phyloP scores from a whole-genome alignment of 2,113 vertebrate species.

The Tylochromis polylepis region DNA sequence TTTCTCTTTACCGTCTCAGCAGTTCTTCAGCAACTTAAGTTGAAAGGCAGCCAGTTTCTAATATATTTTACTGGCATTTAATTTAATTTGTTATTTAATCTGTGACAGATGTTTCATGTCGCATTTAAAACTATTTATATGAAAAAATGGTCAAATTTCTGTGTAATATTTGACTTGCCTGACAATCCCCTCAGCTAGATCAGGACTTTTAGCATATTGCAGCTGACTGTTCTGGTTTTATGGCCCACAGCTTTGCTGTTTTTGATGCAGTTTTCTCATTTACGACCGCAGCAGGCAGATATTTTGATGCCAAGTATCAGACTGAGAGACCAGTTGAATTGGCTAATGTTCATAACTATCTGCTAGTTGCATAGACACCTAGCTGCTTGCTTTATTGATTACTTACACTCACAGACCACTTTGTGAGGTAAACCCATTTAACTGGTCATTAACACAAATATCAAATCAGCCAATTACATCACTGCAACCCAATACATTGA shows the following conservation, averaged over 20 bases:
- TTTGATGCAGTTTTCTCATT: neutral
- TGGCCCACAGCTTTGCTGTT: neutral
- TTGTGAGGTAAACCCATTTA: neutral
- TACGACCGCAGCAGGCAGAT: neutral
- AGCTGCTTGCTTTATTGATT: neutral
- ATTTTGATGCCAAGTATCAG: neutral
- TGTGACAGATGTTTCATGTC: neutral
- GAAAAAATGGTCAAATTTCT: neutral
- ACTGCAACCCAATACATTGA: neutral
- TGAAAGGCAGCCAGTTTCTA: neutral
- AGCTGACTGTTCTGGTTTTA: neutral
- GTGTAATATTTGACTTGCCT: neutral
- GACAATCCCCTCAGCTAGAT: neutral
- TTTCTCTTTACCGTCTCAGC: neutral
- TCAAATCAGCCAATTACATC: neutral
- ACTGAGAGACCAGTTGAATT: neutral
- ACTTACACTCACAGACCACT: neutral
- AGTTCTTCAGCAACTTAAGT: neutral
- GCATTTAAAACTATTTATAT: neutral
- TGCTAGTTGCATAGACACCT: neutral
- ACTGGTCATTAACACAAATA: neutral
- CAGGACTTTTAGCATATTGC: neutral
- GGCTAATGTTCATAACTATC: neutral
- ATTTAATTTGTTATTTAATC: neutral
- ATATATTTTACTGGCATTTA: neutral